Evolutionary conservation across 2,113 vertebrate genomes (phyloP).

Genomic region (Hiodon tergisus): DNA sequence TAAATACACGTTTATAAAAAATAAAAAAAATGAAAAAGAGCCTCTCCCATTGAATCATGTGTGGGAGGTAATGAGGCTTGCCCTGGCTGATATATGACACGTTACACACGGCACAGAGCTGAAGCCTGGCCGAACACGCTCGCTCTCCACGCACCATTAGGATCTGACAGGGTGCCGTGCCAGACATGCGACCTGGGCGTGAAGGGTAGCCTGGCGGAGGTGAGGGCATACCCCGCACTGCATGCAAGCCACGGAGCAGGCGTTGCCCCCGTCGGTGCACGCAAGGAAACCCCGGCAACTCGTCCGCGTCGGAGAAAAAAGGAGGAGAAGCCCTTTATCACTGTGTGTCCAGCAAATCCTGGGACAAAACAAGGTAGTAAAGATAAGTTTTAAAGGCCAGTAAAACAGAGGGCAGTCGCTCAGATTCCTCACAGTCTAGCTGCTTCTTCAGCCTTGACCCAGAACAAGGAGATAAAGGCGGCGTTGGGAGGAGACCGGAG

Average conservation of each 20-base stretch:
- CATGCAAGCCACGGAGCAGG: not conserved
- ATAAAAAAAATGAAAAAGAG: constrained; percentile 26
- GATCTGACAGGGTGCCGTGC: constrained; percentile 27
- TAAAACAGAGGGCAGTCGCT: constrained; percentile 32
- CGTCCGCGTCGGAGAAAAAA: too few species aligned
- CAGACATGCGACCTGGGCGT: constrained; percentile 19
- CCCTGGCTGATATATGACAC: constrained; percentile 33
- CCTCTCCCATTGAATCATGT: constrained; percentile 27
- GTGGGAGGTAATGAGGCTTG: constrained; percentile 40
- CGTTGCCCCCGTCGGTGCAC: too few species aligned
- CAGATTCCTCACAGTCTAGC: constrained; percentile 22
- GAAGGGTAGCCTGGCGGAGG: constrained; percentile 3
- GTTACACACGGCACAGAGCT: constrained; percentile 13
- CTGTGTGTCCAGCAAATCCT: constrained; percentile 43
- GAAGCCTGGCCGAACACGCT: constrained; percentile 23
- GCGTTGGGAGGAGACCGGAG: not conserved
- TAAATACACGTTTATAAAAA: constrained; percentile 4
- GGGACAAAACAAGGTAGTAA: constrained; percentile 60
- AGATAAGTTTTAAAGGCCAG: constrained; percentile 50
- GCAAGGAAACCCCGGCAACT: too few species aligned
- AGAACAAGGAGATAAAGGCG: constrained; percentile 20
- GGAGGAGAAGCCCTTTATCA: constrained; percentile 29
- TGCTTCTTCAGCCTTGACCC: constrained; percentile 52
- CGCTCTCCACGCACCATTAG: constrained; percentile 40
- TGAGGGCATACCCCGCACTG: not conserved